phyloP scores from a whole-genome alignment of 2,797 vertebrate genomes.

The Diplodus puntazzo region DNA sequence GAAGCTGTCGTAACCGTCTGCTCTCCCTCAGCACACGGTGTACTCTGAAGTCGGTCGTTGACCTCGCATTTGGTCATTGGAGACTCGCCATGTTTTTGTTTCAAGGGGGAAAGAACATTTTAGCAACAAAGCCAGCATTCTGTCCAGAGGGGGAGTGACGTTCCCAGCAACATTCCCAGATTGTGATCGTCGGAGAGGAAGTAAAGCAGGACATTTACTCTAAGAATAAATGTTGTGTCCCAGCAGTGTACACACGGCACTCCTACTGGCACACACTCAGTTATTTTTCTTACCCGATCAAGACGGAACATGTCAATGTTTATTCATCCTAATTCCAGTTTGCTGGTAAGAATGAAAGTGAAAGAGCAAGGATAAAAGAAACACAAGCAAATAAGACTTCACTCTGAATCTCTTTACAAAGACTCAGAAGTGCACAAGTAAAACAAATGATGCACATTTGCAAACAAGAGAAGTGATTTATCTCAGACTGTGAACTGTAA shows the following conservation, averaged over 20 bases:
- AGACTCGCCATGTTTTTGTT: slow-evolving; percentile 61
- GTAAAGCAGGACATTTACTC: slow-evolving; percentile 35
- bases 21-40: slow-evolving; percentile 50
- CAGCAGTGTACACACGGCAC: slow-evolving; percentile 5
- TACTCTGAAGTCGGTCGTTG: slow-evolving; percentile 27
- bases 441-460: not conserved
- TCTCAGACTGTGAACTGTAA: not conserved
- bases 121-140: slow-evolving; percentile 44
- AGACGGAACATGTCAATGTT: not conserved
- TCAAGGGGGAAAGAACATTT: slow-evolving; percentile 24
- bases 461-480: not conserved
- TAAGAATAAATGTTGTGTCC: slow-evolving; percentile 56
- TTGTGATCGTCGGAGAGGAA: slow-evolving; percentile 66
- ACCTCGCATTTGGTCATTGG: slow-evolving; percentile 35
- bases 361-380: not conserved
- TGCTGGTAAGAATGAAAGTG: not conserved
- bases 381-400: not conserved
- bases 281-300: not conserved
- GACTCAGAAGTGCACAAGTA: not conserved
- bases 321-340: not conserved
- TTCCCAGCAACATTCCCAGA: slow-evolving; percentile 56
- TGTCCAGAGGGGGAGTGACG: slow-evolving; percentile 21
- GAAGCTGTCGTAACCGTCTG: slow-evolving; percentile 17
- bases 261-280: not conserved
- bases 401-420: not conserved